Evolutionary conservation across 2,113 vertebrate genomes (phyloP), one percentile per base, ranked within the genome.

Genomic region (Notiomystis cincta): DNA sequence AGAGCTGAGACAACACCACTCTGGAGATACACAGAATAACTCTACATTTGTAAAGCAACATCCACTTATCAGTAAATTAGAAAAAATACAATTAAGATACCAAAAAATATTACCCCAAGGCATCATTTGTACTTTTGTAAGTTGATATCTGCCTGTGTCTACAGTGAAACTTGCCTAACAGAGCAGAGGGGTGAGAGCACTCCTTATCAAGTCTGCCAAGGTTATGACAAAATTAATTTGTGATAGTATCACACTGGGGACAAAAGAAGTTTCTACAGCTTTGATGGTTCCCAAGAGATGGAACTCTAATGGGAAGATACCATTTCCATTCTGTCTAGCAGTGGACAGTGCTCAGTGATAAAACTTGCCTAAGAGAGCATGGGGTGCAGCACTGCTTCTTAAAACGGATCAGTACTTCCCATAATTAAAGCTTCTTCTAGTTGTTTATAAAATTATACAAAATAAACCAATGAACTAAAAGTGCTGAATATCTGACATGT

Each of bases 371-470:
- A 57, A 53, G 17, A 82, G 31, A 79, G 66, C 21, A 54, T 5
- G 7, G 33, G 13, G 15, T 9, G 7, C n/a, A 77, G 28, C 21
- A 51, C 0, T 0, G 0, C 50, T 77, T 64, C 38, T 27, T 67
- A 69, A 78, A 38, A 54, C 5, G 50, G 33, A 42, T 5, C 31
- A 47, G 3, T 51, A 65, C 19, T 67, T 82, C 14, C 35, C 65
- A 79, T 19, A 44, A 24, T 3, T 76, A 71, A 21, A 57, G 11
- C 2, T 82, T 85, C 75, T 45, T 24, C 37, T 62, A 44, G 10
- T 30, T 53, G 3, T 33, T 65, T 38, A 64, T 58, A 66, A 85
- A 86, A 54, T 28, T 4, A n/a, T 42, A 61, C 13, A 45, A 67
- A 87, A 78, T 31, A 85, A 78, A 53, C 4, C 35, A 65, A 47